Conservation (phyloP, 2,113 vertebrate genomes). For the Sapajus apella region DNA sequence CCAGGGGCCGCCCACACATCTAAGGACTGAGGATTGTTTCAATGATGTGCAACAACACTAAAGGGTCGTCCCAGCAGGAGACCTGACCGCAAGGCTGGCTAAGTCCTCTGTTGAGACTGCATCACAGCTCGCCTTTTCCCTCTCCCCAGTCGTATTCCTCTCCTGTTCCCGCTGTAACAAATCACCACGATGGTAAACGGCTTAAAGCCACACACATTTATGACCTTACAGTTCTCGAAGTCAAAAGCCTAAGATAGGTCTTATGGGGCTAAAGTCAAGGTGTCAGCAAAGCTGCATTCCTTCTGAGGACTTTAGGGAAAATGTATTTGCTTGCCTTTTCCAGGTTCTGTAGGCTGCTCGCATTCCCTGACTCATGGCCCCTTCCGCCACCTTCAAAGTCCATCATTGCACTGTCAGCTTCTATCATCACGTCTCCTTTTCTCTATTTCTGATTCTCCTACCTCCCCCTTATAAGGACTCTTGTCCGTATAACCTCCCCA, state of each 20-base stretch:
- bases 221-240: background rate
- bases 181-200: background rate
- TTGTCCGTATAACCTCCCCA: background rate
- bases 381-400: background rate
- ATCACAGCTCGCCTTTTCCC: background rate
- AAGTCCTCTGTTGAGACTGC: background rate
- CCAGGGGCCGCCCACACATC: too few relatives aligned
- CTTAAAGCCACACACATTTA: background rate
- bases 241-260: background rate
- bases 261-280: background rate
- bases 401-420: background rate
- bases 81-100: background rate
- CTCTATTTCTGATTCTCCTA: background rate
- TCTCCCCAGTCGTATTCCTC: too few relatives aligned
- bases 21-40: too few relatives aligned
- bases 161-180: background rate
- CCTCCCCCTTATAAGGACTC: background rate
- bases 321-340: too few relatives aligned
- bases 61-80: background rate
- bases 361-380: background rate
- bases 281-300: background rate
- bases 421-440: background rate
- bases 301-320: background rate
- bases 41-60: rapidly evolving
- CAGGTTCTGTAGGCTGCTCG: background rate